phyloP scores from a whole-genome alignment of 2,888 invertebrate genomes.

The Trilocha varians region DNA sequence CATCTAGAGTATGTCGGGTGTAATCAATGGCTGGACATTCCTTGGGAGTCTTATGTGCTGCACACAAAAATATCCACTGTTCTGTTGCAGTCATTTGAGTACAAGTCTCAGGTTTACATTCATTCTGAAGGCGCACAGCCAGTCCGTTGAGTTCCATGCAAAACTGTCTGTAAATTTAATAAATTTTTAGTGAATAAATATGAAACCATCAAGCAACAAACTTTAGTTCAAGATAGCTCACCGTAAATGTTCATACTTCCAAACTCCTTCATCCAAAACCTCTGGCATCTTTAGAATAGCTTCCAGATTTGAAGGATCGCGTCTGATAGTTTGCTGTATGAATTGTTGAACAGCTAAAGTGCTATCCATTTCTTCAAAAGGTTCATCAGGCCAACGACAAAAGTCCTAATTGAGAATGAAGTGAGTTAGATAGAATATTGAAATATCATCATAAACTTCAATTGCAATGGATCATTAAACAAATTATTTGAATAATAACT shows the following conservation, averaged over 20 bases:
- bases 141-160: constrained; percentile 99
- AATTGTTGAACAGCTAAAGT: constrained; percentile 98
- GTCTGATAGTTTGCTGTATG: constrained; percentile 96
- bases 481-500: too few species aligned
- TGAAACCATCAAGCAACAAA: background rate
- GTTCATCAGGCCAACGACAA: constrained; percentile 97
- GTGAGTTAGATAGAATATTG: background rate
- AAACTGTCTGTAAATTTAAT: constrained; percentile 83
- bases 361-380: constrained; percentile 99
- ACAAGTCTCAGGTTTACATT: constrained; percentile 97
- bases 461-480: too few species aligned
- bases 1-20: constrained; percentile 98
- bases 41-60: constrained; percentile 99
- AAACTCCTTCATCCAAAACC: constrained; percentile 98
- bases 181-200: background rate
- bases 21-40: constrained; percentile 99
- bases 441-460: background rate
- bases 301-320: constrained; percentile 94
- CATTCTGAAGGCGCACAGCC: constrained; percentile 94
- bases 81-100: constrained; percentile 99
- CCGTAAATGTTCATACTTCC: constrained; percentile 99
- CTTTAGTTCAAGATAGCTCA: constrained; percentile 30
- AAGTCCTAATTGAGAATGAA: constrained; percentile 82
- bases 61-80: constrained; percentile 99
- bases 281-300: constrained; percentile 96